A percentile compares a stretch with the other conserved stretches of the same genome.
Conservation (phyloP, 1,140 invertebrate genomes). For the Lordiphosa clarofinis region DNA sequence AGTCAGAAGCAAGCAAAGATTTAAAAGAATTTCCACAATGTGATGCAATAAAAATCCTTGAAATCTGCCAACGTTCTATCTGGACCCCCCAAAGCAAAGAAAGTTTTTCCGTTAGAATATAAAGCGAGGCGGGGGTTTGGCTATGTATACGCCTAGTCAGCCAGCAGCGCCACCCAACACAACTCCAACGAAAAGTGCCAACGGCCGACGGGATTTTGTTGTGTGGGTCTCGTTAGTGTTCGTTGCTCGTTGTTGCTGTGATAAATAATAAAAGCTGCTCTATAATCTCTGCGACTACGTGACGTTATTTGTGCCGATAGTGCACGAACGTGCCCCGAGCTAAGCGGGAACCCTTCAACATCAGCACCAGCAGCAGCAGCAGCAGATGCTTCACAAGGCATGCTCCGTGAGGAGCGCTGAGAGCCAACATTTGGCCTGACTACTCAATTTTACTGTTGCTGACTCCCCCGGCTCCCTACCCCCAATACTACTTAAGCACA, state of each 20-base stretch:
- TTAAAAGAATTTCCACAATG: constrained; percentile 77
- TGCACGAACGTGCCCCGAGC: constrained; percentile 70
- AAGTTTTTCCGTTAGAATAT: constrained; percentile 13
- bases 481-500: constrained; percentile 24
- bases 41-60: constrained; percentile 75
- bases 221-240: constrained; percentile 69
- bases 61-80: constrained; percentile 33
- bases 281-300: constrained; percentile 79
- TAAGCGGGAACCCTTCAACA: constrained; percentile 17
- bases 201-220: constrained; percentile 68
- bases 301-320: constrained; percentile 79
- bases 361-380: constrained; percentile 3
- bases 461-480: constrained; percentile 5
- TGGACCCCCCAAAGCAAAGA: constrained; percentile 2
- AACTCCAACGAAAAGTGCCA: constrained; percentile 25
- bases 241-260: constrained; percentile 68
- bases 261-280: constrained; percentile 79
- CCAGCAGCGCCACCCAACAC: background rate
- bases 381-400: constrained; percentile 32
- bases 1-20: constrained; percentile 70
- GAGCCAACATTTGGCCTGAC: constrained; percentile 42
- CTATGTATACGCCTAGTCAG: constrained; percentile 23
- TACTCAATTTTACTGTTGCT: constrained; percentile 64
- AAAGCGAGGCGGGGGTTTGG: constrained; percentile 4
- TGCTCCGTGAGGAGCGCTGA: constrained; percentile 52